Evolutionary conservation across 2,113 vertebrate species (phyloP).

Genomic region (Coryphaenoides rupestris): DNA sequence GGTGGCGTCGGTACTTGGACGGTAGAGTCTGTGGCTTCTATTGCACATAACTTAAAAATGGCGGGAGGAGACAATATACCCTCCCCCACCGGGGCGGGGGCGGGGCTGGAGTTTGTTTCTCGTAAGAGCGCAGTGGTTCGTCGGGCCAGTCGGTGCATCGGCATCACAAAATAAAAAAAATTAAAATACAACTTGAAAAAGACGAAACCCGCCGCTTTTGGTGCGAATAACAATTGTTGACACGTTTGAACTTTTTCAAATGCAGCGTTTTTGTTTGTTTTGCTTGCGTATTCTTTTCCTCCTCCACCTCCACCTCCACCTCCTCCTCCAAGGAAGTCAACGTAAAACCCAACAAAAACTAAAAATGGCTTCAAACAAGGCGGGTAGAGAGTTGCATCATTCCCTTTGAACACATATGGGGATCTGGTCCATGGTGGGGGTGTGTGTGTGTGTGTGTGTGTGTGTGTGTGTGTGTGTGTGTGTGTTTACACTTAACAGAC

Average conservation of each 20-base stretch:
- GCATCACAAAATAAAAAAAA: conserved; percentile 32
- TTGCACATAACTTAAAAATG: conserved; percentile 73
- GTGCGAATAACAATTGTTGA: background rate
- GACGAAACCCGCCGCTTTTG: conserved; percentile 34
- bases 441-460: no score
- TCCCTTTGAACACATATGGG: background rate
- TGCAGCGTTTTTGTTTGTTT: no score
- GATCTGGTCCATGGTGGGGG: background rate
- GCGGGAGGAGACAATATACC: conserved; percentile 8
- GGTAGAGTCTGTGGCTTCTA: conserved; percentile 75
- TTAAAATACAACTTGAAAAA: conserved; percentile 55
- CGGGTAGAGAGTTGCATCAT: background rate
- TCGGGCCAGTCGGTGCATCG: background rate
- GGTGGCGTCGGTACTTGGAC: conserved; percentile 52
- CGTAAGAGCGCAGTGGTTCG: no score
- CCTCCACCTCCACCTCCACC: background rate
- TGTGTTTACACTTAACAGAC: conserved; percentile 31
- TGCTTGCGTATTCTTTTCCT: no score
- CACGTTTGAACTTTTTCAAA: no score
- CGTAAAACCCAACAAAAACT: background rate
- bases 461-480: background rate
- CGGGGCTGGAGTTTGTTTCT: no score
- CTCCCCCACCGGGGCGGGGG: background rate
- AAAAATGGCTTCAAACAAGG: background rate
- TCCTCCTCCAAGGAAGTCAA: background rate